Base-by-base conservation (phyloP, 2,888 invertebrate species). In the Priocnemis perturbator region DNA sequence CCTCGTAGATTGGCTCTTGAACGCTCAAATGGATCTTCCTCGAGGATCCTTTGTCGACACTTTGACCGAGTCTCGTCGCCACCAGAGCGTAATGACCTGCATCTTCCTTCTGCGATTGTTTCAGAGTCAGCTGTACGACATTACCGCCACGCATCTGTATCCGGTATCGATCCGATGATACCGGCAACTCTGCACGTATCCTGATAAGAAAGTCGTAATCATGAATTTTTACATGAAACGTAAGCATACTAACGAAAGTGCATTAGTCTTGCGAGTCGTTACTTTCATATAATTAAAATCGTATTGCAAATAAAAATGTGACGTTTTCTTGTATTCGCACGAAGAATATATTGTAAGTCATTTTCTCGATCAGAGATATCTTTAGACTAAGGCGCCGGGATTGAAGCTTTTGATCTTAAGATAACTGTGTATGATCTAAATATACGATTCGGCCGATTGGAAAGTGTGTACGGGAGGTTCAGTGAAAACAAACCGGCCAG, bases 121-220 rank as follows among this genome's bases (percentile, higher is more conserved):
- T 86, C 65, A 90, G 74, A 1, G 87, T 89, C 79, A 90, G 90
- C 82, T 94, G 93, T 64, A 94, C 93, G 69, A 93, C 92, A 84
- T 93, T 93, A 65, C 91, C 91, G 65, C 91, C 91, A 79, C 91
- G 91, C 66, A 92, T 90, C 47, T 91, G 90, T 52, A 91, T 89
- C 74, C 92, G 92, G 89, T 94, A 94, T 79, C 94, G 93, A 81
- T 93, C 93, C 79, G 92, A 91, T 74, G 93, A 92, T 80, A 95
- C 91, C 60, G 93, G 93, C 50, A 85, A 73, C 69, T 86, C 85
- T 30, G 83, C 87, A 67, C 86, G 84, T 63, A 77, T 81, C 75
- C 88, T 88, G 56, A 26, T 19, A 55, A 69, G 57, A 20, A 60
- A 56, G 14, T 50, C 19, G 17, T 50, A 4, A 7, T 7, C 14